phyloP scores from a whole-genome alignment of 1,140 invertebrate genomes.

The Drosophila carrolli region DNA sequence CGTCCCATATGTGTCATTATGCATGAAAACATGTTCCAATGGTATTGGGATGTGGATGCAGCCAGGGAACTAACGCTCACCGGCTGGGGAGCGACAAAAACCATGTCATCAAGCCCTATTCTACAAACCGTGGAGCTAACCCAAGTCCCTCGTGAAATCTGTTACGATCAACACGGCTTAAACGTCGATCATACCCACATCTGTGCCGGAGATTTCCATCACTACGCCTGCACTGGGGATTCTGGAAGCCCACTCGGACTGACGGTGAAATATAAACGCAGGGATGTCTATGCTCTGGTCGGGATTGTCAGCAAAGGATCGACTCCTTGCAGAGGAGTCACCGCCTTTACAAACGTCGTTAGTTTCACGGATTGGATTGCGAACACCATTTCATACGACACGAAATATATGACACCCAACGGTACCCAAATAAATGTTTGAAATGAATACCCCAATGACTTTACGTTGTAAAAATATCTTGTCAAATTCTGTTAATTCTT shows the following conservation, averaged over 20 bases:
- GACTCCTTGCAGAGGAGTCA: neutral
- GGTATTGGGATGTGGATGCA: neutral
- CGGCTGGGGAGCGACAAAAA: neutral
- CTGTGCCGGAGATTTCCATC: neutral
- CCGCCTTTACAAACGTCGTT: constrained; percentile 5
- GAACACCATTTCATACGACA: neutral
- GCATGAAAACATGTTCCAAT: neutral
- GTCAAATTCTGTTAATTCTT: no score
- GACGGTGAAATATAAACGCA: neutral
- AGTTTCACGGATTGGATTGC: constrained; percentile 2
- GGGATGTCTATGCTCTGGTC: neutral
- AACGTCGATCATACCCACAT: neutral
- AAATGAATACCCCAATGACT: no score
- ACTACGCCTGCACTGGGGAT: neutral
- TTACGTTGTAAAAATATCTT: no score
- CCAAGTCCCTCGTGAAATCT: neutral
- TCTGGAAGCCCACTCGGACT: constrained; percentile 6
- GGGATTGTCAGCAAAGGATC: constrained; percentile 8
- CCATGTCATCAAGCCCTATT: neutral
- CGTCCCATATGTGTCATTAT: constrained; percentile 5
- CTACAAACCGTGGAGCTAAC: neutral
- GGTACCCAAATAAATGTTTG: no score
- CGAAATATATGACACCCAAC: neutral
- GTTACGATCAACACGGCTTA: neutral
- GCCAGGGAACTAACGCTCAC: neutral